These are phyloP conservation scores for Semotilus atromaculatus DNA, from an alignment of 2,797 vertebrate species.

Conservation along the genomic window DNA sequence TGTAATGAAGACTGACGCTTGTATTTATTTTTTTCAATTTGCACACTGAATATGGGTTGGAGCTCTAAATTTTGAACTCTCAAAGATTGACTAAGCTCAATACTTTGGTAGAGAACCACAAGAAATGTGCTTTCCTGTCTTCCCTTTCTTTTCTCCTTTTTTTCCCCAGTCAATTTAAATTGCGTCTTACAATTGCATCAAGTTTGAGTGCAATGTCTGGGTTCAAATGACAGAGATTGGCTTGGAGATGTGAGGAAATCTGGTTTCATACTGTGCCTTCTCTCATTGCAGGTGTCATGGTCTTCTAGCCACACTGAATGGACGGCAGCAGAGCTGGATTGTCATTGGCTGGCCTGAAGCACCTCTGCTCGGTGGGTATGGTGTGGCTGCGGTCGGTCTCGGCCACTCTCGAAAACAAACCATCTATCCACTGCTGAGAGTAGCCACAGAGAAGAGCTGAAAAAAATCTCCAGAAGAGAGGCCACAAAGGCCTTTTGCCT, in stretches of 20 bases:
- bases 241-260: constrained; percentile 10
- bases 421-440: constrained; percentile 37
- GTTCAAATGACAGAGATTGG: constrained; percentile 29
- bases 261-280: constrained; percentile 29
- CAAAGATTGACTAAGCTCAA: background rate
- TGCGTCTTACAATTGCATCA: background rate
- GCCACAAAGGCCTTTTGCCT: constrained; percentile 19
- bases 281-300: constrained; percentile 47
- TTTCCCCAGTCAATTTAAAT: background rate
- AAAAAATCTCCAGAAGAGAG: background rate
- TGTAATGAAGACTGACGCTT: too few relatives aligned
- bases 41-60: too few relatives aligned
- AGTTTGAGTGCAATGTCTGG: background rate
- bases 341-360: constrained; percentile 33
- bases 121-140: background rate
- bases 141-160: background rate
- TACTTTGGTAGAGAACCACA: background rate
- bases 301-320: constrained; percentile 30
- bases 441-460: constrained; percentile 20
- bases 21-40: too few relatives aligned
- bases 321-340: constrained; percentile 38
- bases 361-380: constrained; percentile 25
- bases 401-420: constrained; percentile 40
- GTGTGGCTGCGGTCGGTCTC: constrained; percentile 27
- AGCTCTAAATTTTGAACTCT: too few relatives aligned